Conservation (phyloP, 2,888 invertebrate species). For the Tetropium fuscum region DNA sequence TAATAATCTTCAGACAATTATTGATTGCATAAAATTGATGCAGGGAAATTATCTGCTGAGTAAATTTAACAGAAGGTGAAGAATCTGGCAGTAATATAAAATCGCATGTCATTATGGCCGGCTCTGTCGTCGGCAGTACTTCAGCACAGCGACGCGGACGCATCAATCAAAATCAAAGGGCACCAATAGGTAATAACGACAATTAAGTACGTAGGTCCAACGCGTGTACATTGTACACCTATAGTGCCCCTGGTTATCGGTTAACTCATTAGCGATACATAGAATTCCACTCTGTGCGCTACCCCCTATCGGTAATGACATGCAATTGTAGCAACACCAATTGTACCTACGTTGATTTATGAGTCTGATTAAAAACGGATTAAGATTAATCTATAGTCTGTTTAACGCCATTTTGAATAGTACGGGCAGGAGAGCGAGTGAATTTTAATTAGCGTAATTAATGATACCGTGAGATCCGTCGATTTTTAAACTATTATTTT, state of each 20-base stretch:
- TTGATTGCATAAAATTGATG: no score
- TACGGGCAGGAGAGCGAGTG: neutral
- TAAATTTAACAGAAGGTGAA: no score
- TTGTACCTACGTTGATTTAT: conserved; percentile 13
- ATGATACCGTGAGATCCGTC: neutral
- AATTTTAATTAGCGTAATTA: conserved; percentile 1
- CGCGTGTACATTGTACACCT: neutral
- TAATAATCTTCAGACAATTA: no score
- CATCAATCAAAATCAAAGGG: conserved; percentile 27
- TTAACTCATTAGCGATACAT: conserved; percentile 26
- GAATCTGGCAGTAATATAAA: no score
- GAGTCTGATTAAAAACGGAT: conserved; percentile 20
- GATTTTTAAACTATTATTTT: no score
- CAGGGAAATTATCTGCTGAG: no score
- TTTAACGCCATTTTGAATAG: conserved; percentile 8
- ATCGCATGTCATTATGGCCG: no score
- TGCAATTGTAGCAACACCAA: conserved; percentile 8
- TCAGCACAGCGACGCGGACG: no score
- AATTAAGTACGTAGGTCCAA: conserved; percentile 16
- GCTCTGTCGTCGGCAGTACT: no score
- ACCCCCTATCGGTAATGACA: conserved; percentile 9
- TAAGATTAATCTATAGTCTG: conserved; percentile 12
- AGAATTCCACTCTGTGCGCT: conserved; percentile 16
- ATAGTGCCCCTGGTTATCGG: conserved; percentile 16
- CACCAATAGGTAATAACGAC: conserved; percentile 19